phyloP scores from a whole-genome alignment of 2,888 invertebrate species.

The Lycaena phlaeas region DNA sequence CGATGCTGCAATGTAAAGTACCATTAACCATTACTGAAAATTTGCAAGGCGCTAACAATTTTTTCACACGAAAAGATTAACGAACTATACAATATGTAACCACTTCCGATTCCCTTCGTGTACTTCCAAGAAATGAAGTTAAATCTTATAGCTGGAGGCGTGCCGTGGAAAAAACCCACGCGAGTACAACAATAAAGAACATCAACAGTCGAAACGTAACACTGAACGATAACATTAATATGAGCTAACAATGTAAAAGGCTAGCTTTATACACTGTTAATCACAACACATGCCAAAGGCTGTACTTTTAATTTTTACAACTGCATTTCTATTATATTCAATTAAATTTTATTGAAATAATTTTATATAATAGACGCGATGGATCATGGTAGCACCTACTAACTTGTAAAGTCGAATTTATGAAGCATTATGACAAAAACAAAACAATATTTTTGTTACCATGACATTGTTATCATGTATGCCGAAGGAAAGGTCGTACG shows the following conservation, averaged over 20 bases:
- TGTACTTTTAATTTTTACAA: too few species aligned
- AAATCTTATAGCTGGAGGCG: slow-evolving; percentile 1
- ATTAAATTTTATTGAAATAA: too few species aligned
- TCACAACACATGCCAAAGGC: too few species aligned
- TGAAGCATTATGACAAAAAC: too few species aligned
- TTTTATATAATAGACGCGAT: too few species aligned
- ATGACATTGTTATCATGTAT: slow-evolving; percentile 2
- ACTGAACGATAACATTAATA: neutral
- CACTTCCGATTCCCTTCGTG: slow-evolving; percentile 1
- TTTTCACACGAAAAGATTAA: too few species aligned
- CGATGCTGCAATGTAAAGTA: too few species aligned
- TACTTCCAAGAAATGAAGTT: neutral
- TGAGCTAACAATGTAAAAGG: neutral
- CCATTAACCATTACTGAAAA: too few species aligned
- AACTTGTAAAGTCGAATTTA: too few species aligned
- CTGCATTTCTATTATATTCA: too few species aligned
- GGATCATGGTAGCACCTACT: too few species aligned
- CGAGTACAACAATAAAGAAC: slow-evolving; percentile 8
- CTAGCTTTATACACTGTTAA: neutral
- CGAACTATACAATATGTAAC: neutral
- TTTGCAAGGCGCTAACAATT: too few species aligned
- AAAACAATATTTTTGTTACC: neutral
- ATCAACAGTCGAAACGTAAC: slow-evolving; percentile 5
- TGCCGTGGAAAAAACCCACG: slow-evolving; percentile 5
- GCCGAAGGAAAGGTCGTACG: slow-evolving; percentile 7